These are phyloP conservation scores for Musca domestica DNA, from an alignment of 1,140 invertebrate genomes.

Conservation along the genomic window DNA sequence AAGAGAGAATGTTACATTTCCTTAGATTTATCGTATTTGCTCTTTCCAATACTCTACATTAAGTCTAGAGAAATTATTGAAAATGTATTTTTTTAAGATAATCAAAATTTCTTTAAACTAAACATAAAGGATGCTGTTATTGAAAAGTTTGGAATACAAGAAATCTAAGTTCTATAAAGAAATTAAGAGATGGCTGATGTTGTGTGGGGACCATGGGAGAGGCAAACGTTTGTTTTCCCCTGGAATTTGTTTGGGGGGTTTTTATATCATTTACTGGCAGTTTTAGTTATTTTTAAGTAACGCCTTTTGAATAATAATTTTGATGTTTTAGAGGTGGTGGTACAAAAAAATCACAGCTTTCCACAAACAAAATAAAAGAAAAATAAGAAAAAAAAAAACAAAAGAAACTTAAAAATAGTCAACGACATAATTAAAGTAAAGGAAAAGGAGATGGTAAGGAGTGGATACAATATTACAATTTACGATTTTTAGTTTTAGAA, in stretches of 20 bases:
- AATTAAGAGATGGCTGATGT: too few species aligned
- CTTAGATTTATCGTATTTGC: conserved; percentile 2
- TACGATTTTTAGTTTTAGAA: conserved; percentile 28
- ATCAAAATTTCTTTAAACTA: conserved; percentile 9
- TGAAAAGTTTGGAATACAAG: conserved; percentile 5
- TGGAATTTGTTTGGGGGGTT: too few species aligned
- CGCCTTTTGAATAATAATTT: conserved; percentile 1
- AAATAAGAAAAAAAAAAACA: background rate
- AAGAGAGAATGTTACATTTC: conserved; percentile 11
- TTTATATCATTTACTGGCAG: conserved; percentile 9
- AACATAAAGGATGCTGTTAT: conserved; percentile 17
- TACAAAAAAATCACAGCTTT: conserved; percentile 20
- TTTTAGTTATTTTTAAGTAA: background rate
- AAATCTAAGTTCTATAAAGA: background rate
- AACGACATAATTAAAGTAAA: conserved; percentile 9
- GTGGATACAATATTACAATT: conserved; percentile 5
- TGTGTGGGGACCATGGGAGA: background rate
- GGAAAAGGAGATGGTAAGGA: background rate
- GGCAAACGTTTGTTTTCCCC: too few species aligned
- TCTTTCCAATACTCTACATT: conserved; percentile 5
- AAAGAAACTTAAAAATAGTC: conserved; percentile 18
- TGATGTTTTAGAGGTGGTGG: too few species aligned
- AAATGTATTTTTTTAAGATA: background rate
- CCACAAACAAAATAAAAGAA: too few species aligned
- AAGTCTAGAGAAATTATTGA: conserved; percentile 12